phyloP scores from a whole-genome alignment of 2,113 vertebrate species.

The Pseudorectes ferrugineus region DNA sequence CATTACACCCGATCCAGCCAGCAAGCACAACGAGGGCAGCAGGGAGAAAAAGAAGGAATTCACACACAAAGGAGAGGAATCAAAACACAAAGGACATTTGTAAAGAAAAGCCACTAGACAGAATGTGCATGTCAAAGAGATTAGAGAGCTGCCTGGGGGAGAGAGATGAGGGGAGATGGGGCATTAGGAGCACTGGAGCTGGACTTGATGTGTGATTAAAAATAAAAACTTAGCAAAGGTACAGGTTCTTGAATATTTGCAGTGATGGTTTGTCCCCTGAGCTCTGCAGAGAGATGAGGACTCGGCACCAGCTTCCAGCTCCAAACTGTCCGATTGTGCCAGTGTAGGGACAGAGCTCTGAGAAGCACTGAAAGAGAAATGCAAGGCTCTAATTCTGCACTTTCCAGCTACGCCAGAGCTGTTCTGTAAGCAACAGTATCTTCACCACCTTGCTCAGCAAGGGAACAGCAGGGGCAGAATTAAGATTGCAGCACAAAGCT shows the following conservation, averaged over 20 bases:
- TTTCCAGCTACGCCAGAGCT: not conserved
- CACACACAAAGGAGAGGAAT: conserved; percentile 47
- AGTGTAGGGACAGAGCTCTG: not conserved
- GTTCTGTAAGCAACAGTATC: not conserved
- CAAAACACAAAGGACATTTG: conserved; percentile 52
- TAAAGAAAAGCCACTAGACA: conserved; percentile 45
- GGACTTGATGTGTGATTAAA: not conserved
- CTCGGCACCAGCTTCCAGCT: not conserved
- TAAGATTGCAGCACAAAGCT: not conserved
- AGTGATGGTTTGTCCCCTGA: not conserved
- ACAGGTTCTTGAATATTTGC: not conserved
- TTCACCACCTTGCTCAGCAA: not conserved
- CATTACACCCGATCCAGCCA: conserved; percentile 39
- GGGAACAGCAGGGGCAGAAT: not conserved
- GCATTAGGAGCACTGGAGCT: not conserved
- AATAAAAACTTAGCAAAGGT: not conserved
- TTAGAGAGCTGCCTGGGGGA: conserved; percentile 16
- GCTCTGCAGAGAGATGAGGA: not conserved
- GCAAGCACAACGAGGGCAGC: conserved; percentile 24
- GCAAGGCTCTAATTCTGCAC: not conserved
- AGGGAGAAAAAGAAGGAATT: conserved; percentile 48
- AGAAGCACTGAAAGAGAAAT: not conserved
- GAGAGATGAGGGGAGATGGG: not conserved
- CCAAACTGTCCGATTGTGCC: not conserved
- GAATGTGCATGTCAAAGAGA: conserved; percentile 41